phyloP scores from a whole-genome alignment of 2,888 invertebrate species.

The Ferrisia virgata region DNA sequence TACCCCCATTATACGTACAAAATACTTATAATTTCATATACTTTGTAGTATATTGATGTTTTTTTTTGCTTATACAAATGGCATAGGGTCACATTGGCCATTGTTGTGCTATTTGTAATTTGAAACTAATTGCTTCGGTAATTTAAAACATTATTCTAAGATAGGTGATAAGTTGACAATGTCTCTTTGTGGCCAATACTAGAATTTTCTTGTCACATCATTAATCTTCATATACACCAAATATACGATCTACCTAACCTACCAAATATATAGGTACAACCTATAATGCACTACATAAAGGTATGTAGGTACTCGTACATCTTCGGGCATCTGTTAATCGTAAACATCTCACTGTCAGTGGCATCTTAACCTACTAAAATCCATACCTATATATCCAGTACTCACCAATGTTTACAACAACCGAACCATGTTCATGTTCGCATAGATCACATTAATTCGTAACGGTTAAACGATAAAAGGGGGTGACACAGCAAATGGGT shows the following conservation, averaged over 20 bases:
- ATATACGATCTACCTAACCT: no score
- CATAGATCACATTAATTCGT: conserved; percentile 28
- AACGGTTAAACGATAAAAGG: conserved; percentile 3
- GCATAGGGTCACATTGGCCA: conserved; percentile 8
- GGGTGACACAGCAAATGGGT: neutral
- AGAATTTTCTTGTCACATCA: neutral
- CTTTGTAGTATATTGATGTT: neutral
- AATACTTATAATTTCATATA: neutral
- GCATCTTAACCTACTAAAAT: conserved; percentile 29
- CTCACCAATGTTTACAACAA: neutral
- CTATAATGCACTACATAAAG: no score
- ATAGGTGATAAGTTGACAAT: neutral
- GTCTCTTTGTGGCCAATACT: neutral
- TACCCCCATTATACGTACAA: conserved; percentile 13
- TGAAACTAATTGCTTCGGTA: conserved; percentile 22
- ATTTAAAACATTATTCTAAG: neutral
- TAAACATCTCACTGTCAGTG: conserved; percentile 5
- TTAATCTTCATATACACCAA: neutral
- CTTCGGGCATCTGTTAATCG: neutral
- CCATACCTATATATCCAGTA: no score
- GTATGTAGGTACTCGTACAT: no score
- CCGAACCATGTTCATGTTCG: neutral
- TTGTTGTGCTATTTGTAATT: neutral
- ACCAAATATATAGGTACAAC: no score
- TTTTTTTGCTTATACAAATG: neutral